Base-by-base conservation (phyloP, 2,888 invertebrate genomes). In the Drosophila testacea region DNA sequence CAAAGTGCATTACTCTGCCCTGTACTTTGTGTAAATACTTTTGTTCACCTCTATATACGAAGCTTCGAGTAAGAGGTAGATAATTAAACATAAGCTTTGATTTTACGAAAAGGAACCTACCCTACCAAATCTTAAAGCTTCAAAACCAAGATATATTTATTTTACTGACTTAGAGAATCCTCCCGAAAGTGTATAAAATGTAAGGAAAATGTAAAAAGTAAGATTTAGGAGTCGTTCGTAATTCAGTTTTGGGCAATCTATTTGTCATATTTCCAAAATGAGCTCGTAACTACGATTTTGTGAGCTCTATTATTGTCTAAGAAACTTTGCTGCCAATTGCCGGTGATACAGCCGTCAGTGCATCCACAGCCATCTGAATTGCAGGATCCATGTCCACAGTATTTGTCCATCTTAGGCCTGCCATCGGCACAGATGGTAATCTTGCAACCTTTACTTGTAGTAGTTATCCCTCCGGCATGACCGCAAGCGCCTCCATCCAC, bases 341-440 rank as follows among this genome's bases (percentile, higher is more conserved):
- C 55, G 4, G 27, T 27, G 5, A 27, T 44, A 42, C 55, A 55
- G 22, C 42, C 55, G 0, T 13, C 22, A 0, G 2, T 9, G 44
- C 55, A 55, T n/a, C 9, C 9, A 10, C 56, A 57, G 10, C 56
- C 56, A 10, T 13, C 3, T 0, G 0, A 5, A 27, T 44, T 9
- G 34, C 55, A 55, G 6, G 22, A 34, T 42, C 54, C 54, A 3
- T n/a, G n/a, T n/a, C 42, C 55, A 10, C 55, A 44, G 10, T 6
- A 44, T 2, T n/a, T 34, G 0, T 16, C 13, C 22, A 34, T 34
- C 27, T 27, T 34, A 9, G 55, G 5, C 9, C n/a, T 34, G 22
- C 55, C 55, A 55, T 55, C 44, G 4, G 27, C 55, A 44, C 55
- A 55, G 7, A 55, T 44, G 6, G 34, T 55, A 6, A 55, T 27